Base-by-base conservation (phyloP, 2,888 invertebrate genomes). In the Allacma fusca region DNA sequence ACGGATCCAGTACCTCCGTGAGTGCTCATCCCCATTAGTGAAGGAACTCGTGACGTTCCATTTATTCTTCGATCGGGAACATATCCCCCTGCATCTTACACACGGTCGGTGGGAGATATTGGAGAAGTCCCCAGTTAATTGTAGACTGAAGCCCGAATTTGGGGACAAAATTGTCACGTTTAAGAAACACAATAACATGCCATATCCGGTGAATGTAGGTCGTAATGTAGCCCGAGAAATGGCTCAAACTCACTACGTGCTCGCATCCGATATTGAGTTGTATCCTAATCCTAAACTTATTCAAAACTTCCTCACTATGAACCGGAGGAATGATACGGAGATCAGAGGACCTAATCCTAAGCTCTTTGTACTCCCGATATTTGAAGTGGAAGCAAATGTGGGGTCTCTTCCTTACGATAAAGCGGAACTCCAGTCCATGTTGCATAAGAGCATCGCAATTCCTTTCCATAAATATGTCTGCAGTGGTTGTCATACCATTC, bases 391-490 rank as follows among this genome's bases (percentile, higher is more conserved):
- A 86, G 89, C 90, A 81, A 90, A 89, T 81, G 83, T 82, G 12
- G 85, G 85, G 70, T 82, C 79, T 24, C 84, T 93, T 85, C 94
- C 93, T 83, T 90, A 90, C 83, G 91, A 91, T 82, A 95, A 95
- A 87, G 91, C 91, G 9, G 90, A 92, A 85, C 88, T 90, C 85
- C 88, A 89, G 16, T 78, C 82, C 16, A 93, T 95, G 91, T 87
- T 96, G 84, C 89, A 90, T 79, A 91, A 91, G 69, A 92, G 93
- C 79, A 91, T 92, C 50, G 96, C 95, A 19, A 92, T 96, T 86
- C 94, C 95, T 62, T 97, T 97, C 87, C 96, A 97, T 87, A 95
- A 96, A 86, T 93, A 92, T 85, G 91, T 96, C 73, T 96, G 96
- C 86, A 91, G 95, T 2, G 91, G 92, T 80, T 96, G 96, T 86